Conservation (phyloP, 1,140 invertebrate species). For the Lysiphlebus fabarum region DNA sequence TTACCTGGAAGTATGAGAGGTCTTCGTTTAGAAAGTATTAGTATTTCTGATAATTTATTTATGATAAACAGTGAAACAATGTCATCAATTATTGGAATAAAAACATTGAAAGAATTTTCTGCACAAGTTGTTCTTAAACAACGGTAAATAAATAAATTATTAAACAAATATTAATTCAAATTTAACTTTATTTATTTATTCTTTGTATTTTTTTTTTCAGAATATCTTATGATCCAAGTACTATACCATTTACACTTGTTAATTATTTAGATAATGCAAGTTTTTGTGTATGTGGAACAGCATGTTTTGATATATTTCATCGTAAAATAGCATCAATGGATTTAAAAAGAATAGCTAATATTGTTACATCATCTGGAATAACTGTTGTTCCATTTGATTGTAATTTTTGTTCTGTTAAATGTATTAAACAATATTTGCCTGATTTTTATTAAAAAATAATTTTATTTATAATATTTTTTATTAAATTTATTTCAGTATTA, state of each 20-base stretch:
- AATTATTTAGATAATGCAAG: constrained; percentile 61
- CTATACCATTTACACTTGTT: constrained; percentile 61
- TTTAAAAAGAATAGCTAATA: constrained; percentile 50
- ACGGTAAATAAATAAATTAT: constrained; percentile 17
- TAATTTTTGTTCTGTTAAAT: constrained; percentile 61
- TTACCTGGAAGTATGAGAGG: constrained; percentile 57
- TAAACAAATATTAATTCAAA: too few species aligned
- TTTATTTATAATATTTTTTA: too few species aligned
- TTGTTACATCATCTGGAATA: constrained; percentile 45
- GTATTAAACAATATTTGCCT: constrained; percentile 29
- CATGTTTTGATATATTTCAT: constrained; percentile 57
- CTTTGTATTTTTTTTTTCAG: constrained; percentile 35
- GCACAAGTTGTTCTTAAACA: constrained; percentile 22
- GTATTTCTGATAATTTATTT: constrained; percentile 59
- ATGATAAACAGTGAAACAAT: constrained; percentile 9
- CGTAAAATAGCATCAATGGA: constrained; percentile 44
- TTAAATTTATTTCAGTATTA: too few species aligned
- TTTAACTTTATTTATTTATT: too few species aligned
- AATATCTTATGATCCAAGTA: constrained; percentile 57
- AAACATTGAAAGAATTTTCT: constrained; percentile 22
- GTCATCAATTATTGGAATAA: not conserved
- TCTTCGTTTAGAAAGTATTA: constrained; percentile 54
- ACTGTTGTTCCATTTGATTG: constrained; percentile 56
- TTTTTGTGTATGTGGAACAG: constrained; percentile 61
- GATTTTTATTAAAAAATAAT: too few species aligned